Conservation (phyloP, 2,797 vertebrate genomes). For the Selene dorsalis region DNA sequence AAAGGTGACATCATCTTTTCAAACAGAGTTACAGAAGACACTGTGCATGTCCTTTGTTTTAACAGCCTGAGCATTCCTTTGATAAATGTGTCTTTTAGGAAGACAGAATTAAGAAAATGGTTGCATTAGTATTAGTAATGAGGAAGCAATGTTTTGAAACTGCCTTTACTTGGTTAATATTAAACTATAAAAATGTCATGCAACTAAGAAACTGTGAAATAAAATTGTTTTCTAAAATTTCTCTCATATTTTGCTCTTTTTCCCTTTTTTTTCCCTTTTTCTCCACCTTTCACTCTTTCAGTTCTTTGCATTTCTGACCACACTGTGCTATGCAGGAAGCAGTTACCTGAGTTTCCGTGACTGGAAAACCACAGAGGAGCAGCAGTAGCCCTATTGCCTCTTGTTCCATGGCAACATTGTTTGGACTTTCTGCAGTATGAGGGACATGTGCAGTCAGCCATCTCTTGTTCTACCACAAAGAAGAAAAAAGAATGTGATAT, state of each 20-base stretch:
- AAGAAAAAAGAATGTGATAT: background rate
- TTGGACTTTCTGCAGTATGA: background rate
- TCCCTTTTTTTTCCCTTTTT: background rate
- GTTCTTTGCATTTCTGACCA: constrained; percentile 84
- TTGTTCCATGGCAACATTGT: background rate
- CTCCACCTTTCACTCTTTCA: constrained; percentile 34
- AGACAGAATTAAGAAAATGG: background rate
- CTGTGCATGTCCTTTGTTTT: background rate
- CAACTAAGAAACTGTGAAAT: background rate
- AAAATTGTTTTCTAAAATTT: background rate
- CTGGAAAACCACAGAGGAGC: constrained; percentile 84
- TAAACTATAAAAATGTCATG: background rate
- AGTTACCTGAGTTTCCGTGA: constrained; percentile 88
- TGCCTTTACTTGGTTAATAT: background rate
- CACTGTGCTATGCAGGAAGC: constrained; percentile 90
- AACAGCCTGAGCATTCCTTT: background rate
- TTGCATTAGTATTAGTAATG: background rate
- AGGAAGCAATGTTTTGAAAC: background rate
- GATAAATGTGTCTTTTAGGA: background rate
- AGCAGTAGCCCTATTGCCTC: constrained; percentile 29
- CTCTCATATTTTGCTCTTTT: background rate
- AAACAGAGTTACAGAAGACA: background rate
- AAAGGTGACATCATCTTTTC: background rate
- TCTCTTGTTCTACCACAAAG: no score
- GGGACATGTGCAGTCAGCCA: background rate